phyloP scores from a whole-genome alignment of 1,140 invertebrate species.

The Branchinecta lynchi region DNA sequence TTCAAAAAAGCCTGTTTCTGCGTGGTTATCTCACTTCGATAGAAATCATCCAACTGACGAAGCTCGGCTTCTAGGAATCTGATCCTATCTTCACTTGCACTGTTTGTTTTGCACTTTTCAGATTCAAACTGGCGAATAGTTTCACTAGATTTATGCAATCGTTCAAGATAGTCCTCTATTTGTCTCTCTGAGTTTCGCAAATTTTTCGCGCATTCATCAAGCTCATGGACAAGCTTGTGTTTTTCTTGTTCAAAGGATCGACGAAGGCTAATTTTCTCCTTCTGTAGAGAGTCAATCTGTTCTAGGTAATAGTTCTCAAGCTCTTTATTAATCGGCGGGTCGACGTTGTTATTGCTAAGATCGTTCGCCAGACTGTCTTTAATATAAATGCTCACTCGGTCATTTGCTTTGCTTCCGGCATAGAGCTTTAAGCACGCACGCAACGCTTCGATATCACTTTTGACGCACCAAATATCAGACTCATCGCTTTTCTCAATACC shows the following conservation, averaged over 20 bases:
- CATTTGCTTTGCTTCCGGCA: not conserved
- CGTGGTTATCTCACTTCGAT: not conserved
- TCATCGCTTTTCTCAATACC: not conserved
- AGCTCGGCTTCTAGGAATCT: not conserved
- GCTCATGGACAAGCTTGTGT: not conserved
- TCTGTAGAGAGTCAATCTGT: not conserved
- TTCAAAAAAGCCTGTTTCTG: constrained; percentile 10
- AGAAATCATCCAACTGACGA: not conserved
- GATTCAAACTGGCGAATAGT: not conserved
- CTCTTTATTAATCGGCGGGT: not conserved
- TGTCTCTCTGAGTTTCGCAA: not conserved
- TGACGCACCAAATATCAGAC: not conserved
- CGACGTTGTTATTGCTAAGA: not conserved
- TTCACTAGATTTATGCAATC: not conserved
- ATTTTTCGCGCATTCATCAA: not conserved
- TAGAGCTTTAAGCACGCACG: not conserved
- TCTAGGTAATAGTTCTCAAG: not conserved
- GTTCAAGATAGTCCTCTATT: not conserved
- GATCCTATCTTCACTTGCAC: not conserved
- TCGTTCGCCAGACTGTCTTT: not conserved
- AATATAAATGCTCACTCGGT: not conserved
- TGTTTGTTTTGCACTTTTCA: not conserved
- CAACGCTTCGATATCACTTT: not conserved
- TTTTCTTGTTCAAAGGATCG: not conserved
- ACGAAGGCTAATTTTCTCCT: not conserved